Conservation (phyloP, 1,140 invertebrate species). For the Holotrichia oblita region DNA sequence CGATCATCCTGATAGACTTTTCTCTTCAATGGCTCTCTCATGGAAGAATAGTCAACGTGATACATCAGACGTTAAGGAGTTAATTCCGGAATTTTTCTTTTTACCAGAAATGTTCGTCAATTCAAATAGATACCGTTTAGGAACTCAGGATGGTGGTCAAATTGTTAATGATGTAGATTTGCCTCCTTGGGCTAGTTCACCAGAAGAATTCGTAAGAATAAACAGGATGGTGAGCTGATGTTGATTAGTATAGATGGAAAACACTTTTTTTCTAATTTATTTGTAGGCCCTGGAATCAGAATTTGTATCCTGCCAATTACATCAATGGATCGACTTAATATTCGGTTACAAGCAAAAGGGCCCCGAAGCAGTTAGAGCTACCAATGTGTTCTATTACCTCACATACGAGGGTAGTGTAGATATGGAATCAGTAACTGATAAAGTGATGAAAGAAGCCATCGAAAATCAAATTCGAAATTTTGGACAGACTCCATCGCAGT, state of each 20-base stretch:
- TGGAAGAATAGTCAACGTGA: constrained; percentile 99
- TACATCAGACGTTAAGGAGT: constrained; percentile 98
- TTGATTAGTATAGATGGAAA: neutral
- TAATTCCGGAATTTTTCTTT: constrained; percentile 99
- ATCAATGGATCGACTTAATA: constrained; percentile 99
- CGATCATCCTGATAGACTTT: constrained; percentile 96
- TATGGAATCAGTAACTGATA: constrained; percentile 89
- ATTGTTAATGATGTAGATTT: constrained; percentile 88
- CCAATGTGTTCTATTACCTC: constrained; percentile 99
- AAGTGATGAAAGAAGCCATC: constrained; percentile 92
- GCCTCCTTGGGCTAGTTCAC: constrained; percentile 95
- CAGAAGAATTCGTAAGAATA: constrained; percentile 97
- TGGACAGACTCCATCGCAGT: constrained; percentile 97
- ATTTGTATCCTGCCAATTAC: constrained; percentile 98
- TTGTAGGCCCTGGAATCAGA: constrained; percentile 94
- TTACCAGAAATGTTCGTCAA: constrained; percentile 99
- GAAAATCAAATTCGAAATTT: constrained; percentile 99
- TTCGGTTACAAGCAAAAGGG: constrained; percentile 99
- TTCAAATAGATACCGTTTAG: constrained; percentile 86
- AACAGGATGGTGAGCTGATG: constrained; percentile 85
- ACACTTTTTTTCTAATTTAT: constrained; percentile 24
- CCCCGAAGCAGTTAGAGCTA: constrained; percentile 95
- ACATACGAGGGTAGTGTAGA: constrained; percentile 99
- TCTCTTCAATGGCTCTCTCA: constrained; percentile 90
- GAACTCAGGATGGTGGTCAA: constrained; percentile 86